Evolutionary conservation across 2,797 vertebrate genomes (phyloP).

Genomic region (Lithobates pipiens): DNA sequence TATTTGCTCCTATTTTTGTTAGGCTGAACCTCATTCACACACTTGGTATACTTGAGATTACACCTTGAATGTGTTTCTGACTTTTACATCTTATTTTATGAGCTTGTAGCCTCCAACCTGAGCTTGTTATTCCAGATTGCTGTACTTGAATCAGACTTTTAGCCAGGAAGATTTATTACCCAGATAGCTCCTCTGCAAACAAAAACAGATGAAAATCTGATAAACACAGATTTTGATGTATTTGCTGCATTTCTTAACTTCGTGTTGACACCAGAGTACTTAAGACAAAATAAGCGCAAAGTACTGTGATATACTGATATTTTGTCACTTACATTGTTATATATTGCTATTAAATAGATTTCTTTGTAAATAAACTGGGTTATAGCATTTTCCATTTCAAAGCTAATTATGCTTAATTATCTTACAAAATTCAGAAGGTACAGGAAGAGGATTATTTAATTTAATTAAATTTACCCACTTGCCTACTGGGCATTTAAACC

Average conservation of each 20-base stretch:
- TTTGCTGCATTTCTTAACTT: conserved; percentile 34
- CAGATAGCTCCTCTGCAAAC: conserved; percentile 35
- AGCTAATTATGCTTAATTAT: background rate
- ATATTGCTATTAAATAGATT: background rate
- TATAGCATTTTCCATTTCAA: background rate
- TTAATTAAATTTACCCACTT: too few species aligned
- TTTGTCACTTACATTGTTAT: background rate
- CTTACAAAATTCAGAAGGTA: background rate
- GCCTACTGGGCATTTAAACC: too few species aligned
- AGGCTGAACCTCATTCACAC: background rate
- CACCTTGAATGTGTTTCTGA: conserved; percentile 22
- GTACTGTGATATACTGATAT: conserved; percentile 20
- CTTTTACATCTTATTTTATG: conserved; percentile 53
- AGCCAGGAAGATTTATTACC: conserved; percentile 52
- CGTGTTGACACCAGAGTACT: conserved; percentile 34
- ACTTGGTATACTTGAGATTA: conserved; percentile 19
- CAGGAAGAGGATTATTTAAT: too few species aligned
- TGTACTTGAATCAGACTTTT: conserved; percentile 54
- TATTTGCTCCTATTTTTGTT: conserved; percentile 1
- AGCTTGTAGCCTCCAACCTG: conserved; percentile 38
- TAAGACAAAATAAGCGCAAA: conserved; percentile 37
- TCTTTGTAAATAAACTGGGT: background rate
- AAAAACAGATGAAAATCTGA: conserved; percentile 57
- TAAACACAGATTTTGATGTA: conserved; percentile 37
- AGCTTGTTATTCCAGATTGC: conserved; percentile 53